These are phyloP conservation scores for Reticulitermes lucifugus DNA, from an alignment of 2,888 invertebrate species.

Conservation along the genomic window DNA sequence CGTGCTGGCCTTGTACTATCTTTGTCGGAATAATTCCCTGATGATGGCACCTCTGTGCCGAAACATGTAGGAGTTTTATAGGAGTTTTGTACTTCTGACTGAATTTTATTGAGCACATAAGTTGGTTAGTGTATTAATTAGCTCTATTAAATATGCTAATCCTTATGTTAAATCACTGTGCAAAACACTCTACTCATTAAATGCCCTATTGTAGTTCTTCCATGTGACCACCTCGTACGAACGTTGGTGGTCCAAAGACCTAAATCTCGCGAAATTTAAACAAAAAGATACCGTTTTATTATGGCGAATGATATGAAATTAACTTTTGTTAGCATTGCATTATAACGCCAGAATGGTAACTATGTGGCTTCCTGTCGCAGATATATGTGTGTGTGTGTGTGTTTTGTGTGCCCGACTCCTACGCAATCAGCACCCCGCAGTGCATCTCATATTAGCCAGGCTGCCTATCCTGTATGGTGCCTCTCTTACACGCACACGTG, in stretches of 20 bases:
- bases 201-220: too few species aligned
- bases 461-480: neutral
- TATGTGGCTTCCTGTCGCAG: neutral
- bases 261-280: neutral
- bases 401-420: neutral
- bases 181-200: too few species aligned
- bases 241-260: neutral
- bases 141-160: too few species aligned
- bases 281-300: neutral
- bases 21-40: too few species aligned
- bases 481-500: neutral
- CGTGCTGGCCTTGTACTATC: too few species aligned
- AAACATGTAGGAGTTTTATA: too few species aligned
- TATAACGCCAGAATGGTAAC: neutral
- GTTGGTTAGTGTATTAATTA: too few species aligned
- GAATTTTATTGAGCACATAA: too few species aligned
- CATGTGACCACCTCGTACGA: too few species aligned
- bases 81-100: too few species aligned
- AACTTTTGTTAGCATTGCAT: neutral
- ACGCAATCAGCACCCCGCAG: neutral
- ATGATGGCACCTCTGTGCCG: too few species aligned
- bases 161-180: too few species aligned
- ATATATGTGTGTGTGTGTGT: neutral
- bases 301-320: neutral
- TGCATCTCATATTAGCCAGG: neutral